Base-by-base conservation (phyloP, 2,888 invertebrate species). In the Mesorhabditis belari region DNA sequence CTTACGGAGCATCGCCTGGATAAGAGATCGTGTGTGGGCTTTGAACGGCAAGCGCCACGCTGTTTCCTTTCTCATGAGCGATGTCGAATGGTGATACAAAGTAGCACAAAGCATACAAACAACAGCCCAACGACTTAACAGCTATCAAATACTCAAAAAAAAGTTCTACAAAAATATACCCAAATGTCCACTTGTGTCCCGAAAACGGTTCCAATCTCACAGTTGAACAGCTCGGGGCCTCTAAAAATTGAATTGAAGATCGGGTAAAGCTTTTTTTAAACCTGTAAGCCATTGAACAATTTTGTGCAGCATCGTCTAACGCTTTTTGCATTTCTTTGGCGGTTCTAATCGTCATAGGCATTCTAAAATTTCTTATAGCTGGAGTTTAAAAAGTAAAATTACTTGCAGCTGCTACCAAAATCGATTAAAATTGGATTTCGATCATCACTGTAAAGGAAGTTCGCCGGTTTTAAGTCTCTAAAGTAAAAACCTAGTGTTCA, bases 181-280 rank as follows among this genome's bases (percentile, higher is more conserved):
- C 91, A 92, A 77, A 91, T 88, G 83, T 92, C 91, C 35, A 89
- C 89, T 69, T 89, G 83, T 82, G 91, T 89, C 81, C 90, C 90
- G 60, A 92, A 86, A 74, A 87, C 87, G 75, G 88, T 87, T 76
- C 89, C 88, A 63, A 88, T 87, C 82, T 90, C 89, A 9, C 91
- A 90, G 73, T 88, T 88, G 79, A 92, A 92, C 56, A 92, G 83
- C 82, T 92, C 92, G 0, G 92, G 92, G 1, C 91, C 90, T 73
- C 90, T 58, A 19, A 50, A 57, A 49, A 19, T n/a, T n/a, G 23
- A 9, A 9, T 51, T 51, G 12, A 51, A 23, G 12, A 51, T 51
- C n/a, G 9, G 51, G 17, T 51, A 51, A 23, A 51, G 51, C 12
- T 23, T 51, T 19, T 12, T 19, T 12, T 35, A n/a, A 12, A 61